These are phyloP conservation scores for Synergus japonicus DNA, from an alignment of 2,888 invertebrate species.

Conservation along the genomic window DNA sequence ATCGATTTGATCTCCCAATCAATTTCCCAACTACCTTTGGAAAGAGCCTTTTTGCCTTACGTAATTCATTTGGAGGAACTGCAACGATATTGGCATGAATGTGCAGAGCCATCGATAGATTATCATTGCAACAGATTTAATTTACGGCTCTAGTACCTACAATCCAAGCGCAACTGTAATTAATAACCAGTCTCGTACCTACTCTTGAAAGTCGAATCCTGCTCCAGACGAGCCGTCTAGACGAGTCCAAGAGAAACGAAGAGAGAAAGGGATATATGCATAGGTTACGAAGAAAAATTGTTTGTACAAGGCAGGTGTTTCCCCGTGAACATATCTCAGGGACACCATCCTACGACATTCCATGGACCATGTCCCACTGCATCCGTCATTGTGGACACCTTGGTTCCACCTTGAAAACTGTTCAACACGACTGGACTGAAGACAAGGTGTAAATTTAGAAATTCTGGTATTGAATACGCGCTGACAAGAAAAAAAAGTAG, in stretches of 20 bases:
- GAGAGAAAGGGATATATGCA: conserved; percentile 26
- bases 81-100: not conserved
- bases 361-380: conserved; percentile 45
- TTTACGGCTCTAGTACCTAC: conserved; percentile 23
- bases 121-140: conserved; percentile 35
- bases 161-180: conserved; percentile 20
- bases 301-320: conserved; percentile 67
- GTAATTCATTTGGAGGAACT: not conserved
- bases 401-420: conserved; percentile 34
- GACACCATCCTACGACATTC: conserved; percentile 57
- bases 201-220: conserved; percentile 16
- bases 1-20: conserved; percentile 20
- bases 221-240: not conserved
- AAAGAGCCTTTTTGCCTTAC: not conserved
- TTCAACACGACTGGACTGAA: conserved; percentile 14
- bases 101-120: conserved; percentile 31
- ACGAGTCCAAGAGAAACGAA: conserved; percentile 1
- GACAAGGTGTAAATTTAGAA: conserved; percentile 34
- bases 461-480: conserved; percentile 6
- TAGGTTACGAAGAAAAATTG: conserved; percentile 66
- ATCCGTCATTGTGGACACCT: conserved; percentile 61
- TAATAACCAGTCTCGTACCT: conserved; percentile 24
- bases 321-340: conserved; percentile 55
- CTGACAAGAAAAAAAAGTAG: not conserved
- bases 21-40: conserved; percentile 7